These are phyloP conservation scores for Syritta pipiens DNA, from an alignment of 2,888 invertebrate species.

Conservation along the genomic window DNA sequence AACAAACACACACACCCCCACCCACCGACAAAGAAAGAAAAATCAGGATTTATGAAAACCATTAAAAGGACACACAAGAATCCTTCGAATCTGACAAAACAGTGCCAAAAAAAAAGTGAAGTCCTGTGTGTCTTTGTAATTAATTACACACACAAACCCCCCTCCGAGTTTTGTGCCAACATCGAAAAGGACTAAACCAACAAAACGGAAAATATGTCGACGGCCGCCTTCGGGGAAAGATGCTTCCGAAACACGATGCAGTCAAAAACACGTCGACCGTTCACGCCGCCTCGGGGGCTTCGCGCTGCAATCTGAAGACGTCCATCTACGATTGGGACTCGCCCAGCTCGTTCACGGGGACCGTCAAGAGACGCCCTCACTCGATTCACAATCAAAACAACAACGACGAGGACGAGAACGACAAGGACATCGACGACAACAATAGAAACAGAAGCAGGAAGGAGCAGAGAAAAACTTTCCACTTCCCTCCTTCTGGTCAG, in stretches of 20 bases:
- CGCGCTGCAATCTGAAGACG: slow-evolving; percentile 69
- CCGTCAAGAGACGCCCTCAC: slow-evolving; percentile 84
- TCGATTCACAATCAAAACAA: slow-evolving; percentile 77
- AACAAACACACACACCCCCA: not conserved
- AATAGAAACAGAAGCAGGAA: slow-evolving; percentile 6
- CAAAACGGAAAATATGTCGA: slow-evolving; percentile 49
- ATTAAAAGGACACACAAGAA: too few relatives aligned
- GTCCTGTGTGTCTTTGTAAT: slow-evolving; percentile 54
- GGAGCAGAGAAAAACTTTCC: slow-evolving; percentile 50
- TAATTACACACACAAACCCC: slow-evolving; percentile 35
- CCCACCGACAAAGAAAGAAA: slow-evolving; percentile 1
- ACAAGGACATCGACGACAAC: slow-evolving; percentile 22
- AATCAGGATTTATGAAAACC: slow-evolving; percentile 59
- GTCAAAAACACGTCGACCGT: slow-evolving; percentile 37
- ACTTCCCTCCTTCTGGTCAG: slow-evolving; percentile 31
- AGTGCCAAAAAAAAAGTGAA: slow-evolving; percentile 56
- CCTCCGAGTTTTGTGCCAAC: not conserved
- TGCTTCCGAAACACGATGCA: slow-evolving; percentile 69
- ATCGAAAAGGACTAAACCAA: slow-evolving; percentile 3
- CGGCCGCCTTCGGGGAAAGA: slow-evolving; percentile 60
- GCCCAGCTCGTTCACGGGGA: slow-evolving; percentile 85
- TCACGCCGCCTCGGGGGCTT: slow-evolving; percentile 22
- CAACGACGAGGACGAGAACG: not conserved
- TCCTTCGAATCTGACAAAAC: slow-evolving; percentile 49
- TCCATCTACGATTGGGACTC: slow-evolving; percentile 84